Conservation (phyloP, 2,888 invertebrate genomes). For the Nebria salina region DNA sequence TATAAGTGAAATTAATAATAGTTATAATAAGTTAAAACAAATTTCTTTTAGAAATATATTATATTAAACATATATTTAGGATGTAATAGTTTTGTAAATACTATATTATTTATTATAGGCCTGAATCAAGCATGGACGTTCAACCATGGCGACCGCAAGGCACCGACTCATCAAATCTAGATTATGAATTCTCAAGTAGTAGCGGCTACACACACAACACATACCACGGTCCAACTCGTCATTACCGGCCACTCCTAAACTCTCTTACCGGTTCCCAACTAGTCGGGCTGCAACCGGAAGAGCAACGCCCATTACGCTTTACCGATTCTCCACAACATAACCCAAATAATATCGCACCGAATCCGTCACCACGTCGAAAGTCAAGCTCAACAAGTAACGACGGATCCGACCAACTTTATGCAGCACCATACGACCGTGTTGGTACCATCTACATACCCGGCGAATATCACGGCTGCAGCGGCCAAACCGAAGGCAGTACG, state of each 20-base stretch:
- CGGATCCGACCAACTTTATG: constrained; percentile 68
- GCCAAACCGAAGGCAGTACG: constrained; percentile 55
- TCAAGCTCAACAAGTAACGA: constrained; percentile 77
- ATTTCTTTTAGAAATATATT: neutral
- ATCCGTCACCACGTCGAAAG: constrained; percentile 75
- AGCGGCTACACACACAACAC: constrained; percentile 83
- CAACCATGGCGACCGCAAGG: constrained; percentile 59
- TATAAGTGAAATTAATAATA: too few relatives aligned
- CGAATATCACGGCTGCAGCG: constrained; percentile 56
- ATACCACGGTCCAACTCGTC: constrained; percentile 87
- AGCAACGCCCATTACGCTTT: constrained; percentile 74
- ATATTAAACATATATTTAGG: neutral
- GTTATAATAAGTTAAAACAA: neutral
- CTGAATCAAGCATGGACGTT: constrained; percentile 57
- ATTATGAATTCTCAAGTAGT: constrained; percentile 69
- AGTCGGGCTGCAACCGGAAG: constrained; percentile 64
- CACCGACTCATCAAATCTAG: constrained; percentile 54
- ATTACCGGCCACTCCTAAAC: constrained; percentile 72
- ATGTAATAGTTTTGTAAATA: too few relatives aligned
- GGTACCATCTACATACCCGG: constrained; percentile 63
- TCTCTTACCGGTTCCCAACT: constrained; percentile 67
- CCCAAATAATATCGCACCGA: constrained; percentile 63
- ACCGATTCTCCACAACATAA: constrained; percentile 81
- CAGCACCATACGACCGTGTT: constrained; percentile 62
- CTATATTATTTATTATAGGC: constrained; percentile 49